These are phyloP conservation scores for Heterotis niloticus DNA, from an alignment of 2,113 vertebrate genomes.

Conservation along the genomic window DNA sequence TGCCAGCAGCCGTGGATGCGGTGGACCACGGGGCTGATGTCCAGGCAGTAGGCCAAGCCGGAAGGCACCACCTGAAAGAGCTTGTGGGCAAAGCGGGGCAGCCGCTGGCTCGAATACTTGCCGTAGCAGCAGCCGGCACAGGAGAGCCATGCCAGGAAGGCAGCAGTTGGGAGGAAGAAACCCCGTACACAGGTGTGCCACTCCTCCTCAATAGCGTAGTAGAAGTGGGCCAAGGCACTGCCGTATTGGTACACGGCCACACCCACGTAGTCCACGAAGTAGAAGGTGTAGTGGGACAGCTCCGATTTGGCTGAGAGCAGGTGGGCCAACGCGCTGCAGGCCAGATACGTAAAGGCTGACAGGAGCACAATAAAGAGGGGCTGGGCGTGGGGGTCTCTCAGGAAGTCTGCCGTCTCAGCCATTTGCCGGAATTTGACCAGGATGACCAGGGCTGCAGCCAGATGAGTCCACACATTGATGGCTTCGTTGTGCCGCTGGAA, in stretches of 20 bases:
- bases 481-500: conserved; percentile 93
- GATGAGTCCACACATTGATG: conserved; percentile 88
- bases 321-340: conserved; percentile 83
- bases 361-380: conserved; percentile 82
- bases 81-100: conserved; percentile 63
- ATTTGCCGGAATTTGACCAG: conserved; percentile 77
- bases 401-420: conserved; percentile 74
- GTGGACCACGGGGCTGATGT: conserved; percentile 88
- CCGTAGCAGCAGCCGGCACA: conserved; percentile 88
- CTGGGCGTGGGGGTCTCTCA: conserved; percentile 77
- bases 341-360: conserved; percentile 81
- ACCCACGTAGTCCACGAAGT: conserved; percentile 93
- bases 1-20: conserved; percentile 72
- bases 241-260: conserved; percentile 88
- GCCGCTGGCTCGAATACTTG: conserved; percentile 70
- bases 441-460: conserved; percentile 75
- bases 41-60: conserved; percentile 79
- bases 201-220: conserved; percentile 79
- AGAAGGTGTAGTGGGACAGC: conserved; percentile 91
- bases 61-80: conserved; percentile 89
- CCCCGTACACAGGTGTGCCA: conserved; percentile 72
- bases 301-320: conserved; percentile 90
- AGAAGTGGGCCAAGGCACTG: conserved; percentile 84
- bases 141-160: conserved; percentile 84
- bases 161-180: conserved; percentile 73